Base-by-base conservation (phyloP, 2,113 vertebrate species). In the Vidua chalybeata region DNA sequence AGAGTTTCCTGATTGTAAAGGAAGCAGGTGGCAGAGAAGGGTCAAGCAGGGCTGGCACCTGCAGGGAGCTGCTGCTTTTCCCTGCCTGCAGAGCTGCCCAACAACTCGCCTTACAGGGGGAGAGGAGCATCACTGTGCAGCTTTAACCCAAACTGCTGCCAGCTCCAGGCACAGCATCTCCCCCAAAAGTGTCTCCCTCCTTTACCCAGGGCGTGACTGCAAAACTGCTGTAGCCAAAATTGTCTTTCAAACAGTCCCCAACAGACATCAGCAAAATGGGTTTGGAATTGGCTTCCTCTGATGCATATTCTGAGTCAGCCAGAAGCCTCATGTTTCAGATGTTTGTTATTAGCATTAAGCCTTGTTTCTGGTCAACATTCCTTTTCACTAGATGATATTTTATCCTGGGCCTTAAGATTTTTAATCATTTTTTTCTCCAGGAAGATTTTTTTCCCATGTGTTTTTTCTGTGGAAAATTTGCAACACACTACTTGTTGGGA, bases 101-200 rank as follows among this genome's bases (percentile, higher is more conserved):
- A 19, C 13, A 55, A 7, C 7, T 39, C 71, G 5, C 8, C 12
- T 7, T 1, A 1, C 9, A 11, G 30, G 0, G 0, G 4, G 10
- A 52, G 13, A 6, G 39, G 43, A 68, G 30, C 63, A 39, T 14
- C 68, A 2, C n/a, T 3, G 0, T 2, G 10, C 68, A 87, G 41
- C 68, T 68, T 24, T 1, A 15, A 15, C 37, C 68, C 27, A 52
- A 61, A 20, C 51, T 64, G 23, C 80, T 72, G 52, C 64, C 61
- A n/a, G 87, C 37, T 37, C 59, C 52, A 69, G 77, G 59, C 37
- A 72, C 56, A 58, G 37, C 67, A 62, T 4, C 45, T 39, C 46
- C 13, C 59, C 72, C 10, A 11, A 28, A 45, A 46, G 31, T 5
- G 28, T 16, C 43, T 74, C 41, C 21, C 48, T 85, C 9, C 26